These are phyloP conservation scores for Drosophila subquinaria DNA, from an alignment of 2,888 invertebrate species.

Conservation along the genomic window DNA sequence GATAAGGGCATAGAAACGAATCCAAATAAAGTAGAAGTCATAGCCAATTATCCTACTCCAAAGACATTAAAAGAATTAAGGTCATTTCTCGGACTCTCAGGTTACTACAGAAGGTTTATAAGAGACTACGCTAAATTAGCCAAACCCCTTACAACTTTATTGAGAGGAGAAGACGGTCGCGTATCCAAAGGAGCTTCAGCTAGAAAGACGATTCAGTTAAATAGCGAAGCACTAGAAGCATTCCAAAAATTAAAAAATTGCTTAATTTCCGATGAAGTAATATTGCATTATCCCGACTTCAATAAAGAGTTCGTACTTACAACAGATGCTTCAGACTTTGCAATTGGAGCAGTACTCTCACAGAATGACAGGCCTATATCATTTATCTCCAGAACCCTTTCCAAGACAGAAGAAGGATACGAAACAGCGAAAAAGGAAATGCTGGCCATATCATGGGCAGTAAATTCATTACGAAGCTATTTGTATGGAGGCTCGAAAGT, in stretches of 20 bases:
- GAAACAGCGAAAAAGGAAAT: constrained; percentile 24
- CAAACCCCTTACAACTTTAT: constrained; percentile 5
- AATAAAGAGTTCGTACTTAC: constrained; percentile 10
- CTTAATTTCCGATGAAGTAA: constrained; percentile 15
- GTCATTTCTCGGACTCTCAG: constrained; percentile 10
- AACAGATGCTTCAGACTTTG: constrained; percentile 12
- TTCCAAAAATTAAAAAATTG: constrained; percentile 10
- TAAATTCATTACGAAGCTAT: constrained; percentile 7
- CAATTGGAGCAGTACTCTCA: constrained; percentile 3
- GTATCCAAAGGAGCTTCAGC: constrained; percentile 7
- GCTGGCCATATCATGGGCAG: constrained; percentile 16
- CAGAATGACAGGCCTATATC: constrained; percentile 5
- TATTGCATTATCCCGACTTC: constrained; percentile 20
- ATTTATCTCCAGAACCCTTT: constrained; percentile 14
- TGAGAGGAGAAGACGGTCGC: constrained; percentile 18
- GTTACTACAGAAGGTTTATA: constrained; percentile 19
- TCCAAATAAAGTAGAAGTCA: constrained; percentile 1
- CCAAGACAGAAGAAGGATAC: constrained; percentile 10
- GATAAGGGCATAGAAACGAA: constrained; percentile 10
- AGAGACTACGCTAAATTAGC: constrained; percentile 1
- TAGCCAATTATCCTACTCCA: not conserved
- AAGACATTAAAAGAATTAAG: constrained; percentile 15
- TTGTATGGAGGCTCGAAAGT: constrained; percentile 21
- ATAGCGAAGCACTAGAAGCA: constrained; percentile 7
- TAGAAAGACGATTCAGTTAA: not conserved